phyloP scores from a whole-genome alignment of 2,113 vertebrate species.

The Ochotona princeps region DNA sequence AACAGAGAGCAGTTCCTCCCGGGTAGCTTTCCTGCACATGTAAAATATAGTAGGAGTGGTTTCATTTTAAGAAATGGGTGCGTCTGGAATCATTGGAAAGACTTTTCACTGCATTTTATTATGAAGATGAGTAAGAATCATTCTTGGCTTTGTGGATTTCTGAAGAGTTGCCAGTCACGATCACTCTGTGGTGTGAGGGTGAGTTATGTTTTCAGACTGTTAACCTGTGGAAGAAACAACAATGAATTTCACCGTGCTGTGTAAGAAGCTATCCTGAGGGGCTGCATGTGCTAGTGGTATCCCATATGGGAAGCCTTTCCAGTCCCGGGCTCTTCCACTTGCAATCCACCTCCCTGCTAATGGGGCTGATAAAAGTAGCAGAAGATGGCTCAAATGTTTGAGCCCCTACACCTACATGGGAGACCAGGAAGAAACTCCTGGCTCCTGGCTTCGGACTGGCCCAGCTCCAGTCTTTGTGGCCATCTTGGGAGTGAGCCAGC shows the following conservation, averaged over 20 bases:
- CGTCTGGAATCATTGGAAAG: conserved; percentile 25
- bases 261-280: not conserved
- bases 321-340: too few species aligned
- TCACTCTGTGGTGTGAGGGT: not conserved
- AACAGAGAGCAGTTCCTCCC: conserved; percentile 29
- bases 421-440: too few species aligned
- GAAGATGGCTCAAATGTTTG: too few species aligned
- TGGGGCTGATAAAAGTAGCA: too few species aligned
- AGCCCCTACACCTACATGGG: too few species aligned
- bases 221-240: not conserved
- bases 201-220: conserved; percentile 15
- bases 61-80: not conserved
- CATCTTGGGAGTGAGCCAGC: too few species aligned
- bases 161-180: not conserved
- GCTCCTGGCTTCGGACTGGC: too few species aligned
- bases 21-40: not conserved
- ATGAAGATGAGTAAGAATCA: not conserved
- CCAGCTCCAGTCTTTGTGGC: too few species aligned
- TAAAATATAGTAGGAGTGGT: conserved; percentile 54
- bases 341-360: too few species aligned
- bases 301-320: too few species aligned
- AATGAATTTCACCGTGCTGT: not conserved
- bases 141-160: conserved; percentile 41
- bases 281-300: too few species aligned
- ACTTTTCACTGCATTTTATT: not conserved